Percentiles rank a stretch among this genome's conserved stretches.
Evolutionary conservation across 2,888 invertebrate species (phyloP).

Genomic region (Plebejus anna): DNA sequence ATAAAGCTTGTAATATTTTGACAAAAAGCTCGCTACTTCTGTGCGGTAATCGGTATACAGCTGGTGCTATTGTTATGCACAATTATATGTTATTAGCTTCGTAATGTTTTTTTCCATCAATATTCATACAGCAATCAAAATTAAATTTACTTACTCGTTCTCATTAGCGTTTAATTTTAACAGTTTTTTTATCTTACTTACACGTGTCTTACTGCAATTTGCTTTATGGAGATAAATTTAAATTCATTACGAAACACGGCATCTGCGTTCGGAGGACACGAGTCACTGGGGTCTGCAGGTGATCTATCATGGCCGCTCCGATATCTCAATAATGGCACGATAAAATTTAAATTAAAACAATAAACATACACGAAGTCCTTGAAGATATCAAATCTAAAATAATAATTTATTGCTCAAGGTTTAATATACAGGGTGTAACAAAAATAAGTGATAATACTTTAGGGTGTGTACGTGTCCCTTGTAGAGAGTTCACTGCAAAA

Average conservation of each 20-base stretch:
- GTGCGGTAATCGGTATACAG: constrained; percentile 3
- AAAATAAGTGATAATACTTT: too few relatives aligned
- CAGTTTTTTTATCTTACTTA: neutral
- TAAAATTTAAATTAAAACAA: neutral
- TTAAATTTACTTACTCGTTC: neutral
- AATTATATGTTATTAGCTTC: neutral
- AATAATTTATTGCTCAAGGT: neutral
- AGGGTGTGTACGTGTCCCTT: too few relatives aligned
- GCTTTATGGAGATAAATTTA: constrained; percentile 6
- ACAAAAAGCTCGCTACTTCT: neutral
- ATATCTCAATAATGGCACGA: constrained; percentile 5
- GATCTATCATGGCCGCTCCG: constrained; percentile 12
- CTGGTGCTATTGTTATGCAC: neutral
- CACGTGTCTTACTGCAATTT: neutral
- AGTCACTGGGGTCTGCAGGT: neutral
- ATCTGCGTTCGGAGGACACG: constrained; percentile 8
- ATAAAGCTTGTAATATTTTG: neutral
- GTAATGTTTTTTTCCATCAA: constrained; percentile 8
- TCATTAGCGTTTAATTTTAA: neutral
- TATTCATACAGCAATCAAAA: constrained; percentile 11
- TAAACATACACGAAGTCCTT: neutral
- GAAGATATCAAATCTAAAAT: neutral
- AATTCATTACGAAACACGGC: neutral
- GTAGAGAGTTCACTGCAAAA: too few relatives aligned
- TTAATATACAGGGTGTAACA: too few relatives aligned